Conservation (phyloP, 2,797 vertebrate genomes). For the Ambastaia sidthimunki region DNA sequence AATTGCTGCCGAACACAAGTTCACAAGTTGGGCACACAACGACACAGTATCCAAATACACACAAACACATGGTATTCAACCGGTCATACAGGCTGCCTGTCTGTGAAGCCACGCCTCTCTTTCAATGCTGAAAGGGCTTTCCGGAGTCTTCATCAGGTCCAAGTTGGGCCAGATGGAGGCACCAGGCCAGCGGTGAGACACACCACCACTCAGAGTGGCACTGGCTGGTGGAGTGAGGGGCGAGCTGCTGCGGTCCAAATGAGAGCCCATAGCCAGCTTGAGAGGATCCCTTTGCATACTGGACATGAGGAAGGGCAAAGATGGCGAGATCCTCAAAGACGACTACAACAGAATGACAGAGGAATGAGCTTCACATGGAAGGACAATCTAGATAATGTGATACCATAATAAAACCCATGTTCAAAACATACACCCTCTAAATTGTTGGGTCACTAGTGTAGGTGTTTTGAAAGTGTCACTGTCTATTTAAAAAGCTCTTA, state of each 20-base stretch:
- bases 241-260: slow-evolving; percentile 84
- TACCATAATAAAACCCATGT: neutral
- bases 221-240: slow-evolving; percentile 79
- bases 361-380: too few relatives aligned
- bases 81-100: slow-evolving; percentile 89
- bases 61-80: neutral
- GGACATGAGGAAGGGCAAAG: slow-evolving; percentile 90
- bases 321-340: slow-evolving; percentile 92
- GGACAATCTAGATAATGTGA: too few relatives aligned
- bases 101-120: slow-evolving; percentile 94
- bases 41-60: too few relatives aligned
- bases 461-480: too few relatives aligned
- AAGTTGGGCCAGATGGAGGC: slow-evolving; percentile 90
- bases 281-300: slow-evolving; percentile 88
- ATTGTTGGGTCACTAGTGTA: too few relatives aligned
- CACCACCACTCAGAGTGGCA: slow-evolving; percentile 78
- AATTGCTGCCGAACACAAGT: slow-evolving; percentile 79
- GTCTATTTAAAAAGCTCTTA: slow-evolving; percentile 59
- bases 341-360: slow-evolving; percentile 75
- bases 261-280: slow-evolving; percentile 83
- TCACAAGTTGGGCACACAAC: neutral
- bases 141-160: slow-evolving; percentile 87
- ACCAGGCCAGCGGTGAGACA: slow-evolving; percentile 91
- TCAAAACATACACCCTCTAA: neutral
- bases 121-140: slow-evolving; percentile 95